Conservation (phyloP, 2,888 invertebrate genomes). For the Blastobasis lacticolella region DNA sequence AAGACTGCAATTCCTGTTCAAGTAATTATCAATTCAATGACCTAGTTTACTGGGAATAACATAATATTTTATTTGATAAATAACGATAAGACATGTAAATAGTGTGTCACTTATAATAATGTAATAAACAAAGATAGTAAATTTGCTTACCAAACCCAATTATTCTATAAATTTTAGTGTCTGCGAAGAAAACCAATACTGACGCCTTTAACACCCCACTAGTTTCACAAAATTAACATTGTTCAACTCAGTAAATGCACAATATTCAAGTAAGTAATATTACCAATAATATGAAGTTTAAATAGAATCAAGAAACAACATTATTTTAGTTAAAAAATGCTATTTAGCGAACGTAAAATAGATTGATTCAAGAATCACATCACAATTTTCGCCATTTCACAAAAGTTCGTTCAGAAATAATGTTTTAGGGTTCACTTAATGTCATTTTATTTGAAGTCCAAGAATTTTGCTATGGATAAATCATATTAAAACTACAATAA, state of each 20-base stretch:
- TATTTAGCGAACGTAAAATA: slow-evolving; percentile 38
- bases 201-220: slow-evolving; percentile 37
- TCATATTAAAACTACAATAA: too few species aligned
- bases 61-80: too few species aligned
- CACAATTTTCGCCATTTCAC: slow-evolving; percentile 61
- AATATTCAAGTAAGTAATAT: too few species aligned
- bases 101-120: too few species aligned
- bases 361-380: slow-evolving; percentile 50
- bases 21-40: too few species aligned
- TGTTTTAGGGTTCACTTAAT: too few species aligned
- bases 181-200: slow-evolving; percentile 34
- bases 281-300: slow-evolving; percentile 23
- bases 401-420: slow-evolving; percentile 34
- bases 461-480: too few species aligned
- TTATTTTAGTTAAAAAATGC: slow-evolving; percentile 39
- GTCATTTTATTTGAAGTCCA: too few species aligned
- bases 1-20: too few species aligned
- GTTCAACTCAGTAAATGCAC: slow-evolving; percentile 23
- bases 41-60: too few species aligned
- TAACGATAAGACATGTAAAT: too few species aligned
- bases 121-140: too few species aligned
- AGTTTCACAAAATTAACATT: slow-evolving; percentile 36
- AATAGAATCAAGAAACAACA: slow-evolving; percentile 29
- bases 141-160: slow-evolving; percentile 30
- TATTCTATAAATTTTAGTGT: slow-evolving; percentile 32